Base-by-base conservation (phyloP, 2,888 invertebrate species). In the Mystacides longicornis region DNA sequence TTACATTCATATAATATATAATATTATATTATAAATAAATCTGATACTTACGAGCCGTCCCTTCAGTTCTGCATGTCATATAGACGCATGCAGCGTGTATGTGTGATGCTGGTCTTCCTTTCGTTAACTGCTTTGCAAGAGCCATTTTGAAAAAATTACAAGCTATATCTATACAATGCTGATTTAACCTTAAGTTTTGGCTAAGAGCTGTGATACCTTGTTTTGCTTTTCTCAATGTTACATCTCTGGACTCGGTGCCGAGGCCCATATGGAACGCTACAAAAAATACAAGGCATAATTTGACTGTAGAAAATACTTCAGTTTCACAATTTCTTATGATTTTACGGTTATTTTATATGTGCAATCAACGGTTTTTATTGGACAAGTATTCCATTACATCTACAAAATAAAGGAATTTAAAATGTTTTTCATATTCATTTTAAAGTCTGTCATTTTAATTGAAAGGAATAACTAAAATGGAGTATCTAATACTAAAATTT, bases 71-170 rank as follows among this genome's bases (percentile, higher is more conserved):
- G 67, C 98, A 98, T 0, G 96, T 96, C 68, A 99, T 89, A 68
- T 99, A 99, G 2, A 99, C 88, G 71, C 98, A 99, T 22, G 98
- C 96, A 27, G 97, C 97, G 67, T 95, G 87, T 51, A 98, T 93
- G 67, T 93, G 91, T 14, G 86, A 83, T 61, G 90, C 87, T 63
- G 88, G 90, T 31, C 99, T 79, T 9, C 99, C 98, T 64, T 94
- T 83, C 0, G 98, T 99, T 47, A 94, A 73, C 64, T 92, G 87
- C 16, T 86, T 76, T 51, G 82, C 81, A 14, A 94, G 68, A 14
- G 93, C 93, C 88, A 93, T 87, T 73, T 93, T 93, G 71, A 93
- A 96, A 70, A 94, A 94, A 68, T 90, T 92, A 65, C 89, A 89
- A 0, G 98, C 93, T 16, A 91, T 94, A 63, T 97, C 95, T 61